Evolutionary conservation across 2,113 vertebrate species (phyloP), one percentile per base, ranked within the genome.

Genomic region (Sula dactylatra): DNA sequence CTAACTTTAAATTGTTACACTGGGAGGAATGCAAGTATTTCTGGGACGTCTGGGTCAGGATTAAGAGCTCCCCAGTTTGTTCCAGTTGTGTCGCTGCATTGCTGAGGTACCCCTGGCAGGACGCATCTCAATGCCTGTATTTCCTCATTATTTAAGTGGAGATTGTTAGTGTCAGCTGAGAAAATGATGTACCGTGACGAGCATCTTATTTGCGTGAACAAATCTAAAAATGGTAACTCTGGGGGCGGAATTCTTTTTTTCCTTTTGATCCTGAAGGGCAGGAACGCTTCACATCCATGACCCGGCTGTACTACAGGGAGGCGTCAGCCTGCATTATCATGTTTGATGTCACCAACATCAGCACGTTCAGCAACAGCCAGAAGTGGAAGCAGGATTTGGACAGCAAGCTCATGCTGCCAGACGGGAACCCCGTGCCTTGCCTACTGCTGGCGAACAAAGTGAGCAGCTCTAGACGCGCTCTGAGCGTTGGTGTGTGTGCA

Each of bases 371-470:
- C 85, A 99, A 92, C 96, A 98, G 99, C 97, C 98, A 97, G 76
- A 98, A 91, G 32, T 99, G 99, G 99, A 99, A 99, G 94, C 98
- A 98, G 86, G 99, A 99, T 85, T 79, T 99, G 93, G 99, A 99
- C 91, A 98, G 96, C 95, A 99, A 99, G 70, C 82, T 98, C 24
- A 61, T 92, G 26, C 96, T 99, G 91, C 97, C 98, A 0, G 98
- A 97, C 0, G 99, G 99, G 71, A 94, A 66, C 40, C 82, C 97
- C 0, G 97, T 99, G 70, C 99, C 99, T 21, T 99, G 99, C 95
- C 98, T 99, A 58, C 98, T 99, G 74, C 97, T 99, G 98, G 99
- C 99, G 36, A 99, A 99, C 94, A 99, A 99, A 98, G 99, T 99
- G 91, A 85, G 91, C 42, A 5, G 38, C 40, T 18, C 56, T 2